These are phyloP conservation scores for Drosophila borealis DNA, from an alignment of 2,888 invertebrate genomes.

Conservation along the genomic window DNA sequence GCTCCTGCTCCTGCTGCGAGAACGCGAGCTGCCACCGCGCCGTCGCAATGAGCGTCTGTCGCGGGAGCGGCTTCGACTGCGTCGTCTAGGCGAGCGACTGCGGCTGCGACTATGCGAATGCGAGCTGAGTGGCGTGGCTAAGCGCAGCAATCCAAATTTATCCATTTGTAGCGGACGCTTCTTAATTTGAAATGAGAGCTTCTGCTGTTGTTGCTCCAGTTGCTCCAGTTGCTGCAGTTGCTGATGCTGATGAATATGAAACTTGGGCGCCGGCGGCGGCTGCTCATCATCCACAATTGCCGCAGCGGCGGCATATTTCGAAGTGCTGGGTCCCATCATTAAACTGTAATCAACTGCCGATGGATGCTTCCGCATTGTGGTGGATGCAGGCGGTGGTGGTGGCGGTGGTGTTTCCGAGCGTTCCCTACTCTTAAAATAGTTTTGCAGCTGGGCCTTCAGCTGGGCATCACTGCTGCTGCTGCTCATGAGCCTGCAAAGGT, in stretches of 20 bases:
- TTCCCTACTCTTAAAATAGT: conserved; percentile 55
- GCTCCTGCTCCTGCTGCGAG: conserved; percentile 46
- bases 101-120: conserved; percentile 72
- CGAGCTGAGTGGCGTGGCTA: conserved; percentile 86
- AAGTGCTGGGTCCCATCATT: conserved; percentile 67
- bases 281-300: conserved; percentile 23
- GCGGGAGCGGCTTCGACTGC: conserved; percentile 42
- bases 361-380: conserved; percentile 26
- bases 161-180: conserved; percentile 86
- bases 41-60: conserved; percentile 34
- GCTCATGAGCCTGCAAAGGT: conserved; percentile 60
- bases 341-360: conserved; percentile 13
- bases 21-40: conserved; percentile 25
- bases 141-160: conserved; percentile 90
- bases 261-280: conserved; percentile 47
- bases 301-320: conserved; percentile 55
- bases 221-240: not conserved
- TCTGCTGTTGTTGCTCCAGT: conserved; percentile 44
- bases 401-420: conserved; percentile 70
- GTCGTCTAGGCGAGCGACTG: conserved; percentile 48
- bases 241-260: conserved; percentile 15
- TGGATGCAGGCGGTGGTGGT: conserved; percentile 57
- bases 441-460: conserved; percentile 73
- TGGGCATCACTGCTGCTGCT: conserved; percentile 84
- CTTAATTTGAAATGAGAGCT: conserved; percentile 82